Base-by-base conservation (phyloP, 2,888 invertebrate genomes). In the Phrixothrix hirtus region DNA sequence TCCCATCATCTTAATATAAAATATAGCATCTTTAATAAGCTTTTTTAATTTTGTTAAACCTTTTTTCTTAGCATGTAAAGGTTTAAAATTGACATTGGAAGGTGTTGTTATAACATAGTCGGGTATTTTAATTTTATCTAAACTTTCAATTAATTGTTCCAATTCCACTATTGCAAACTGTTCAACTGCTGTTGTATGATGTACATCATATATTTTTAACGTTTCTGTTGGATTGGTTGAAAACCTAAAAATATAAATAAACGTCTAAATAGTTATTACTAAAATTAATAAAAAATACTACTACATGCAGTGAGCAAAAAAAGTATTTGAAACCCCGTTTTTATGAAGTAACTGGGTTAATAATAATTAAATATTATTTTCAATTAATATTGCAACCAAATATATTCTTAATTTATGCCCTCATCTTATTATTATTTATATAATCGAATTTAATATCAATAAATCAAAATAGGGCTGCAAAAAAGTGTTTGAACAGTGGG, bases 1-100 rank as follows among this genome's bases (percentile, higher is more conserved):
- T 0, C 83, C 78, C 69, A 79, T 65, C 29, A 80, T 79, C 0
- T 73, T 46, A 39, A 86, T 68, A 44, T 83, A 82, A 29, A 61
- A 42, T 2, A 49, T 37, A 1, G 71, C 57, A 59, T 75, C 74
- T 14, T 57, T 48, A 11, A 75, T 39, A 10, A 69, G 12, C 57
- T 70, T 70, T 6, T 35, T 52, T 16, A 74, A 41, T 27, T 65
- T 60, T 50, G 63, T 68, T 31, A 65, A 57, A 9, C 63, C 62
- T 21, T 63, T 65, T 6, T 65, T 26, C n/a, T n/a, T n/a, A 62
- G 66, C 52, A 52, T 68, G 60, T 64, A 76, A 44, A 14, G 27
- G 68, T 53, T 1, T 58, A 27, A 72, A 58, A 34, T 44, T 5
- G 2, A 29, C 3, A 15, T 34, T 52, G n/a, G 30, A 39, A 5